Percentiles rank a stretch among this genome's conserved stretches.
Conservation (phyloP, 2,888 invertebrate genomes). For the Julus scanicus region DNA sequence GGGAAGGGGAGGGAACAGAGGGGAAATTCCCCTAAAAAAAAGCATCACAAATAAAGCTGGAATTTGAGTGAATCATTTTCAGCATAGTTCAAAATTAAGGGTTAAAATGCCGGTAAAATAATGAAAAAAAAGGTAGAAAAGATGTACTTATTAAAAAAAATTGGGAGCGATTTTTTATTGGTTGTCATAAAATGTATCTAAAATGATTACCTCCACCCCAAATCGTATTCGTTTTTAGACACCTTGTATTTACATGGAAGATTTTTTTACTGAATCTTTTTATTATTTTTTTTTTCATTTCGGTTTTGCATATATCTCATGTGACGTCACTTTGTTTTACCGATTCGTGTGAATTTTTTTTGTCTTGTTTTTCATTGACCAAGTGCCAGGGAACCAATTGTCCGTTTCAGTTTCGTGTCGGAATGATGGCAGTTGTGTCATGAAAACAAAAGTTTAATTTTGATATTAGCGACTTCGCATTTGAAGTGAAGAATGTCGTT, state of each 20-base stretch:
- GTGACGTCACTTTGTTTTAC: conserved; percentile 27
- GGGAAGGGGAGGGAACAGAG: not conserved
- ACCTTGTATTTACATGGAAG: conserved; percentile 10
- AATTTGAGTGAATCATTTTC: not conserved
- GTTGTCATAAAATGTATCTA: not conserved
- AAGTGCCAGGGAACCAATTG: conserved; percentile 4
- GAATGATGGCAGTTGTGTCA: not conserved
- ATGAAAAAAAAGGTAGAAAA: not conserved
- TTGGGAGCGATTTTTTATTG: not conserved
- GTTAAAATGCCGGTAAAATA: not conserved
- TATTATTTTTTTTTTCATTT: not conserved
- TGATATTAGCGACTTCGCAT: not conserved
- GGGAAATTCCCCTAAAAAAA: not conserved
- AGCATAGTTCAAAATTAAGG: conserved; percentile 32
- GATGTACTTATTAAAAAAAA: conserved; percentile 22
- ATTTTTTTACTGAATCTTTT: conserved; percentile 24
- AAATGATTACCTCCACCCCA: not conserved
- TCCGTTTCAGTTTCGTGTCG: not conserved
- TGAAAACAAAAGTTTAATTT: conserved; percentile 8
- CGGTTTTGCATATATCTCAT: not conserved
- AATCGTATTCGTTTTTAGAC: not conserved
- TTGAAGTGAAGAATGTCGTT: not conserved
- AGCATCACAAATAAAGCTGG: conserved; percentile 12
- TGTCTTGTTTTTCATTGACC: conserved; percentile 13
- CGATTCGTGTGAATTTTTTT: not conserved